Percentiles rank a stretch among this genome's conserved stretches.
These are phyloP conservation scores for Drosophila neocordata DNA, from an alignment of 1,140 invertebrate genomes.

Conservation along the genomic window DNA sequence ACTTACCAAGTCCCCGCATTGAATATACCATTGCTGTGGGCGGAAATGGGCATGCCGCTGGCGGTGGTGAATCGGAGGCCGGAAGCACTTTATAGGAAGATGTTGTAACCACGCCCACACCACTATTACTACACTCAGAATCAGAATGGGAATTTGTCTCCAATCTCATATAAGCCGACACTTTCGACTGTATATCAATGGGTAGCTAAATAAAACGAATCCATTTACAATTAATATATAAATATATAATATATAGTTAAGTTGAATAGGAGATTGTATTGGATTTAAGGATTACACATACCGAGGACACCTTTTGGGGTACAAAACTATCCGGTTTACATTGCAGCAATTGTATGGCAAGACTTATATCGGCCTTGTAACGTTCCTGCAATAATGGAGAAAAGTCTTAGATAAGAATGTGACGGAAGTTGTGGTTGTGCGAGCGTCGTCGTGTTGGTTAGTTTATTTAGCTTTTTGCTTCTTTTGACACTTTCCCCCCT, in stretches of 20 bases:
- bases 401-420: constrained; percentile 53
- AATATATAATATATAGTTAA: too few relatives aligned
- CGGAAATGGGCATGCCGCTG: constrained; percentile 86
- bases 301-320: constrained; percentile 94
- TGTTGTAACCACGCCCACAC: constrained; percentile 77
- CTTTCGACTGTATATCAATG: constrained; percentile 94
- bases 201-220: constrained; percentile 88
- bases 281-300: constrained; percentile 85
- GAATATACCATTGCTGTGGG: constrained; percentile 95
- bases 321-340: constrained; percentile 98
- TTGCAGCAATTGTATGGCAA: constrained; percentile 96
- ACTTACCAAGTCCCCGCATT: constrained; percentile 84
- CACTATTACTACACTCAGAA: constrained; percentile 80
- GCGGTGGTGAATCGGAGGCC: constrained; percentile 80
- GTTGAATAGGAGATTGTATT: too few relatives aligned
- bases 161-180: constrained; percentile 89
- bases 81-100: constrained; percentile 83
- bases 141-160: constrained; percentile 86
- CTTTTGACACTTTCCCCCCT: constrained; percentile 59
- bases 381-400: constrained; percentile 88
- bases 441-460: constrained; percentile 29
- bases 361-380: constrained; percentile 96
- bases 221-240: neutral
- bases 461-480: constrained; percentile 39
- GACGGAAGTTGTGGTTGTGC: constrained; percentile 44